Evolutionary conservation across 2,888 invertebrate genomes (phyloP).

Genomic region (Dryocosmus kuriphilus): DNA sequence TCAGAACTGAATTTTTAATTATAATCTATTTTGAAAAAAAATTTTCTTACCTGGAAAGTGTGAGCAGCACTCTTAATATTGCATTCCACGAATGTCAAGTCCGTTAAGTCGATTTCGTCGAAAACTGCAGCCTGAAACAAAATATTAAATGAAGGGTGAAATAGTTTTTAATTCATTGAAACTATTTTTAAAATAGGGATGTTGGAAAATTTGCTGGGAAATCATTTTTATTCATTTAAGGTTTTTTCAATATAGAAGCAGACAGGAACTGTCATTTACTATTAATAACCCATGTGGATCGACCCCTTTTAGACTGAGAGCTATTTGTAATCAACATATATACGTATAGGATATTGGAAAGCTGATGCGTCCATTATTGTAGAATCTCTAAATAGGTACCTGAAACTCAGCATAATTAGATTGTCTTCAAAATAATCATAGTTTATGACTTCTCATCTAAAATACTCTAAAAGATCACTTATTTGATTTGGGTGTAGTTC

Average conservation of each 20-base stretch:
- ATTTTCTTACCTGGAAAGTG: conserved; percentile 87
- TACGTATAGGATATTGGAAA: conserved; percentile 3
- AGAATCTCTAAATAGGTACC: not conserved
- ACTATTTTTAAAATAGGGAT: not conserved
- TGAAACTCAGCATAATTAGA: not conserved
- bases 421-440: not conserved
- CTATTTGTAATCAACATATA: conserved; percentile 23
- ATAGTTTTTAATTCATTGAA: not conserved
- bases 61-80: conserved; percentile 92
- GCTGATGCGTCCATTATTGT: not conserved
- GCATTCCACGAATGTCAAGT: conserved; percentile 92
- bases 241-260: not conserved
- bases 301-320: conserved; percentile 28
- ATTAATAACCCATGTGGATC: not conserved
- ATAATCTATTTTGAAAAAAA: too few species aligned
- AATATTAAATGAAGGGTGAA: conserved; percentile 47
- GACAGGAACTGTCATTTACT: not conserved
- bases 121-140: conserved; percentile 90
- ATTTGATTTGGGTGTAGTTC: too few species aligned
- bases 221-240: conserved; percentile 1
- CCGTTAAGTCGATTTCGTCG: conserved; percentile 92
- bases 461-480: too few species aligned
- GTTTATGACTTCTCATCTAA: too few species aligned
- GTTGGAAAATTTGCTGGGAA: not conserved
- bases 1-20: too few species aligned